A percentile compares a stretch with the other conserved stretches of the same genome.
These are phyloP conservation scores for Indicator indicator DNA, from an alignment of 2,113 vertebrate genomes.

Conservation along the genomic window DNA sequence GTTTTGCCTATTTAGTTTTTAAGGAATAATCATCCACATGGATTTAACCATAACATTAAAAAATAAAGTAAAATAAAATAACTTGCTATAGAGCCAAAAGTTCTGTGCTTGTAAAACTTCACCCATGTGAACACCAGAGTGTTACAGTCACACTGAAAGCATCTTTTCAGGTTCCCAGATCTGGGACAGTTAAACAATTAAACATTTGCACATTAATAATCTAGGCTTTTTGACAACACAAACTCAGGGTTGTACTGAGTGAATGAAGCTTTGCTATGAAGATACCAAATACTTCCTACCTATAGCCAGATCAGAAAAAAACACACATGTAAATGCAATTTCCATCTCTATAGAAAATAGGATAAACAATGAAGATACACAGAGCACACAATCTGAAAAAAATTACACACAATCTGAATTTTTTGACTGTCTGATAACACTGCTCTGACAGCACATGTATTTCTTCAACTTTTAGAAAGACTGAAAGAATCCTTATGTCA, in stretches of 20 bases:
- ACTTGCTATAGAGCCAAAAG: conserved; percentile 1
- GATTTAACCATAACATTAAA: not conserved
- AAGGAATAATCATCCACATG: conserved; percentile 50
- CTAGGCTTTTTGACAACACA: not conserved
- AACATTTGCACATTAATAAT: not conserved
- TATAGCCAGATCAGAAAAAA: not conserved
- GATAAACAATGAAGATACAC: not conserved
- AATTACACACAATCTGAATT: not conserved
- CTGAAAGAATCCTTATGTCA: not conserved
- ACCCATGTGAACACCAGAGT: not conserved
- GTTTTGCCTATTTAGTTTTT: conserved; percentile 52
- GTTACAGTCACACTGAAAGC: not conserved
- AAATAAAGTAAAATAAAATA: conserved; percentile 1
- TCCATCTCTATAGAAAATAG: not conserved
- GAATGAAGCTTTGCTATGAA: not conserved
- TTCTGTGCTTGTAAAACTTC: conserved; percentile 20
- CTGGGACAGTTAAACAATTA: not conserved
- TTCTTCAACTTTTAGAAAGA: not conserved
- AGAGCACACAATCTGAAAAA: not conserved
- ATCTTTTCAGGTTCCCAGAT: not conserved
- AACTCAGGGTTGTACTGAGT: not conserved
- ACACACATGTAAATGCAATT: not conserved
- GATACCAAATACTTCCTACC: not conserved
- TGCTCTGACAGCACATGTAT: accelerated
- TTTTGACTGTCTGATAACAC: not conserved